These are phyloP conservation scores for Falco punctatus DNA, from an alignment of 2,113 vertebrate species.

Conservation along the genomic window DNA sequence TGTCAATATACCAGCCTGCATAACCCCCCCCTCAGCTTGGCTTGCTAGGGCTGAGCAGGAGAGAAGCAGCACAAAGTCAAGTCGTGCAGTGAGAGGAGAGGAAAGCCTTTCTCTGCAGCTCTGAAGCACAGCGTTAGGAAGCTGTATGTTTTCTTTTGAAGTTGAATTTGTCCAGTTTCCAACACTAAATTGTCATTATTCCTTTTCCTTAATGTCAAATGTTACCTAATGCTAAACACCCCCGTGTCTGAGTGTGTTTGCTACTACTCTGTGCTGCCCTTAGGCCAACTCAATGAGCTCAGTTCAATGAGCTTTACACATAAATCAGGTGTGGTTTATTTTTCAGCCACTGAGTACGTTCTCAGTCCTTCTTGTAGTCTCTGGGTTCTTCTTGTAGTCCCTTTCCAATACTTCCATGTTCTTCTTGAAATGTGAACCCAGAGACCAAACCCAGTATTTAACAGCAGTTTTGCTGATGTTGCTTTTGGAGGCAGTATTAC, in stretches of 20 bases:
- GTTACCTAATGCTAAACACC: not conserved
- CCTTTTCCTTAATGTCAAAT: not conserved
- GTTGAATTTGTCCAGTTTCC: not conserved
- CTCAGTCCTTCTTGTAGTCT: not conserved
- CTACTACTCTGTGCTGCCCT: not conserved
- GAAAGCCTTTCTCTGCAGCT: not conserved
- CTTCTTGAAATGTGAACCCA: not conserved
- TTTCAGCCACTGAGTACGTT: not conserved
- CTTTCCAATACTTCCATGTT: not conserved
- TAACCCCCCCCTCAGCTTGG: not conserved
- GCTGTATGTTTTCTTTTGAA: not conserved
- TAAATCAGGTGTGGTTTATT: not conserved
- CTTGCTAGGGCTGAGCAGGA: not conserved
- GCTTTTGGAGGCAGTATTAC: not conserved
- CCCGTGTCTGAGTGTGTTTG: not conserved
- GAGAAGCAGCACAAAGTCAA: not conserved
- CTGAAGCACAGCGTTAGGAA: not conserved
- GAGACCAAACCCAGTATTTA: not conserved
- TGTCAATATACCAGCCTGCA: not conserved
- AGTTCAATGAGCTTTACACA: not conserved
- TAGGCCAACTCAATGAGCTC: not conserved
- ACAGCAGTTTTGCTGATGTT: not conserved
- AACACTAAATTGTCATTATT: not conserved
- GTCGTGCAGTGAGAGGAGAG: not conserved
- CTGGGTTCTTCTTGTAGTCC: not conserved